Evolutionary conservation across 2,797 vertebrate genomes (phyloP).

Genomic region (Macropodus opercularis): DNA sequence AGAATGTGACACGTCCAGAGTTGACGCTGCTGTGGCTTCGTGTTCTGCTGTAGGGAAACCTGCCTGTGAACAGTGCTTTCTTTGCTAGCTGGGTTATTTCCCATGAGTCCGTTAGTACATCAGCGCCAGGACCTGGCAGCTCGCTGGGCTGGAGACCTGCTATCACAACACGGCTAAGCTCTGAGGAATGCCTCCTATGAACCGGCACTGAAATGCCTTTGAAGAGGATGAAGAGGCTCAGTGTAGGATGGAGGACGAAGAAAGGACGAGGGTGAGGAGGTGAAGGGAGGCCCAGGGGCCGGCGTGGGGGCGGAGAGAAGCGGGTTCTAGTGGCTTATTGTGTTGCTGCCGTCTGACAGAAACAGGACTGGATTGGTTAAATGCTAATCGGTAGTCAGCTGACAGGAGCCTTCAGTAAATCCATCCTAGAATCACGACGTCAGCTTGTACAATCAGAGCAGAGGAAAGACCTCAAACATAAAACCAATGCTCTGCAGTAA

Average conservation of each 20-base stretch:
- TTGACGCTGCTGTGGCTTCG: too few relatives aligned
- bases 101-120: slow-evolving; percentile 20
- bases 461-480: too few relatives aligned
- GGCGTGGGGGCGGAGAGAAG: too few relatives aligned
- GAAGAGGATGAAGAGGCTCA: slow-evolving; percentile 35
- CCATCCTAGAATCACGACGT: too few relatives aligned
- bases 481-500: too few relatives aligned
- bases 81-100: slow-evolving; percentile 26
- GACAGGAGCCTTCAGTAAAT: too few relatives aligned
- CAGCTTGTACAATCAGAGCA: too few relatives aligned
- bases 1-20: not conserved
- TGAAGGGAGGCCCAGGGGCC: not conserved
- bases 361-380: too few relatives aligned
- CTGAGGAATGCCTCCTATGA: slow-evolving; percentile 38
- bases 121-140: slow-evolving; percentile 3
- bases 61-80: slow-evolving; percentile 26
- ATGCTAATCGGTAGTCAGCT: too few relatives aligned
- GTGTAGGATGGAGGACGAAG: slow-evolving; percentile 11
- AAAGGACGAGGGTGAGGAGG: not conserved
- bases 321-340: too few relatives aligned
- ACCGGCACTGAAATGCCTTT: slow-evolving; percentile 11
- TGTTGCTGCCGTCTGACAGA: too few relatives aligned
- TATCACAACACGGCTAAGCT: slow-evolving; percentile 45
- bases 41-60: slow-evolving; percentile 13
- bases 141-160: slow-evolving; percentile 16